phyloP scores from a whole-genome alignment of 2,113 vertebrate species.

The Microcebus tavaratra region DNA sequence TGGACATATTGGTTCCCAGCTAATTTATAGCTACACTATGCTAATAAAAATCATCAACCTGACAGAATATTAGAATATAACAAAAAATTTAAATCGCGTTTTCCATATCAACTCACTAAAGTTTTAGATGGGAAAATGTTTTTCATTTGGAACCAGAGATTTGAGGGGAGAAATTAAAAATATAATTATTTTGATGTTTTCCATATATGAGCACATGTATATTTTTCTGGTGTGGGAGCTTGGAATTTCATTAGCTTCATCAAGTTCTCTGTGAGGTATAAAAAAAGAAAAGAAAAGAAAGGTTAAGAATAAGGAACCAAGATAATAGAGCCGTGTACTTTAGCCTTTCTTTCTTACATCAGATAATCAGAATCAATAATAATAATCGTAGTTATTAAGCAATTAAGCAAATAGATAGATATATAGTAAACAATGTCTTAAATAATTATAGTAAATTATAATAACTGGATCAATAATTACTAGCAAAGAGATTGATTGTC shows the following conservation, averaged over 20 bases:
- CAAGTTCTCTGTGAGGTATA: not conserved
- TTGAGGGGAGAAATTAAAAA: not conserved
- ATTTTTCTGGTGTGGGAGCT: not conserved
- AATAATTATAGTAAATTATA: not conserved
- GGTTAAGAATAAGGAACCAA: not conserved
- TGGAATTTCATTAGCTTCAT: not conserved
- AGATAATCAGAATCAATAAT: not conserved
- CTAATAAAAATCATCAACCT: conserved; percentile 9
- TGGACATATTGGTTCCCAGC: not conserved
- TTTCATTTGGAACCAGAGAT: not conserved
- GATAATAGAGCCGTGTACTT: not conserved
- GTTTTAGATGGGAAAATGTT: not conserved
- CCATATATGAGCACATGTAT: not conserved
- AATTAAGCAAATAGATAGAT: not conserved
- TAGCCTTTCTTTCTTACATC: not conserved
- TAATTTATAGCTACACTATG: not conserved
- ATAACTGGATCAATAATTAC: not conserved
- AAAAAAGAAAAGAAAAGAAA: not conserved
- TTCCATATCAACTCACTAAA: conserved; percentile 15
- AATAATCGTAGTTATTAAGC: not conserved
- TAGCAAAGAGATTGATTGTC: not conserved
- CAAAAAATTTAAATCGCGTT: not conserved
- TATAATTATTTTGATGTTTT: not conserved
- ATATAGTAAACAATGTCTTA: not conserved
- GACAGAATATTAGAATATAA: not conserved